A percentile compares a stretch with the other conserved stretches of the same genome.
These are phyloP conservation scores for Geopemphigus sp. DNA, from an alignment of 1,140 invertebrate species.

Conservation along the genomic window DNA sequence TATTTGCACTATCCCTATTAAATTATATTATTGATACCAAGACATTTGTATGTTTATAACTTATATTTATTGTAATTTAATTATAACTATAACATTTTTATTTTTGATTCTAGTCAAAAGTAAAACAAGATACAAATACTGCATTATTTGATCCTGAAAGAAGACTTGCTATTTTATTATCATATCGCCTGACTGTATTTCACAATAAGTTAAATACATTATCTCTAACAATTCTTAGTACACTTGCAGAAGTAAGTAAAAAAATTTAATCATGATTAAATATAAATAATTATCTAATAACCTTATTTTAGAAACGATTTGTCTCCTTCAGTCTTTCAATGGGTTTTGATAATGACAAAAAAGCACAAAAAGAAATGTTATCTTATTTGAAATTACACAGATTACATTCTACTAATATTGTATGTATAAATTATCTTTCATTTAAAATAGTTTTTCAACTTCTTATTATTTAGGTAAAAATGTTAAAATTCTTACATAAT, in stretches of 20 bases:
- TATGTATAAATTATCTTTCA: not conserved
- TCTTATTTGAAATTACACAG: constrained; percentile 42
- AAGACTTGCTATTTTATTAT: constrained; percentile 34
- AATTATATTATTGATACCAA: constrained; percentile 39
- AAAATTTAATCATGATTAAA: not conserved
- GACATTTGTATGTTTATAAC: constrained; percentile 12
- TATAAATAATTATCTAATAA: not conserved
- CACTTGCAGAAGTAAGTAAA: constrained; percentile 40
- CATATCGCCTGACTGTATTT: constrained; percentile 44
- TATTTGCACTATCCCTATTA: constrained; percentile 40
- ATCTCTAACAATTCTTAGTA: constrained; percentile 38
- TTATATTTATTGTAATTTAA: not conserved
- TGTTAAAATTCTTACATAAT: constrained; percentile 43
- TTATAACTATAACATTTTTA: not conserved
- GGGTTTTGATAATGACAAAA: constrained; percentile 43
- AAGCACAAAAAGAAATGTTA: constrained; percentile 42
- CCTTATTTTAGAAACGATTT: constrained; percentile 30
- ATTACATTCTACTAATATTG: constrained; percentile 41
- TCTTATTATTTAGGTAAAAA: constrained; percentile 25
- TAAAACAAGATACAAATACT: constrained; percentile 31
- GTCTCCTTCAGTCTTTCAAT: constrained; percentile 45
- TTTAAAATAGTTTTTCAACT: not conserved
- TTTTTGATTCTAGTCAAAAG: not conserved
- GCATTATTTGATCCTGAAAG: constrained; percentile 45
- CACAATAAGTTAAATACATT: constrained; percentile 38